Evolutionary conservation across 2,888 invertebrate genomes (phyloP), one percentile per base, ranked within the genome.

Genomic region (Micropterix aruncella): DNA sequence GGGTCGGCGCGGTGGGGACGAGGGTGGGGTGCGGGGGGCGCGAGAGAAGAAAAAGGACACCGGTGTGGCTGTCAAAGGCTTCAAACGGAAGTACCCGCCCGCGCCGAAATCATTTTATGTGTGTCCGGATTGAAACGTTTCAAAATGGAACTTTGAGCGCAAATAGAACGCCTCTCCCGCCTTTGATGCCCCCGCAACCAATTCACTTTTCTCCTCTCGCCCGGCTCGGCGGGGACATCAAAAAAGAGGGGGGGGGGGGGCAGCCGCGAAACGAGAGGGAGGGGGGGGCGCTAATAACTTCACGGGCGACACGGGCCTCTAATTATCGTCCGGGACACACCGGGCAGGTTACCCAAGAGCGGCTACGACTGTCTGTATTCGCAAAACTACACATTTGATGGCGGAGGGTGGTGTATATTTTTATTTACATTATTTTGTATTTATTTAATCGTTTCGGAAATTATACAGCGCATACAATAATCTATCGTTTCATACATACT

Each of bases 121-220:
- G 27, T 27, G 27, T 27, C 27, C 27, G 27, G 27, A 27, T 27
- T 27, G 7, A 27, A 27, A 27, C 27, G 27, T 27, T 27, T 27
- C 7, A 27, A 27, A 27, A 27, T 27, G 27, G 27, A 27, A 27
- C 27, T 27, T 27, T 27, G 27, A 27, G 27, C 7, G 27, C 27
- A 27, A 27, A 16, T 40, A 40, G 12, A 17, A 15, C 15, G 15
- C 16, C 40, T 4, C 40, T 4, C 9, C 9, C 40, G 40, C 40
- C 9, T n/a, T 9, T 17, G 17, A 27, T 38, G 19, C 19, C 38
- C 14, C 9, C 38, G 5, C 44, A 42, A 45, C 42, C 43, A 47
- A 47, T 47, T 44, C 45, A 45, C 45, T 47, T 47, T 44, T 44
- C 44, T 47, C 44, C 44, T 47, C 44, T 44, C 44, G 19, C 18